Evolutionary conservation across 2,888 invertebrate species (phyloP), one percentile per base, ranked within the genome.

Genomic region (Bellardia pandia): DNA sequence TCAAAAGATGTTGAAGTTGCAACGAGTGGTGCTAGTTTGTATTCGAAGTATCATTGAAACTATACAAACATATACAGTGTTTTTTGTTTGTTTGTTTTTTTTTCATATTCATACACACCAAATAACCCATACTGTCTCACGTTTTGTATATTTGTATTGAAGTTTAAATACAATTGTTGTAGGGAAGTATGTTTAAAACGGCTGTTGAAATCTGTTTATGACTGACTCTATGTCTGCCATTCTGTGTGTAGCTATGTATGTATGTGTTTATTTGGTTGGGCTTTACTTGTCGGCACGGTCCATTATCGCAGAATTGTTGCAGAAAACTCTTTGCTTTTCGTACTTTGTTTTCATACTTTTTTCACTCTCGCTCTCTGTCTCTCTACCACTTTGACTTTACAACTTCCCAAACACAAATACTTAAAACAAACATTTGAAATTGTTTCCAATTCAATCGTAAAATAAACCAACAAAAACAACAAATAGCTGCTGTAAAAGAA

Each of bases 281-380:
- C 60, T 82, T 60, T 78, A 71, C 45, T 85, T 87, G 87, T 82
- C 87, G 87, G 87, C 81, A 85, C 81, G 85, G 51, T 87, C 87
- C 81, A 87, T 87, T 87, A 87, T 87, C 69, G 74, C 58, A 78
- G 66, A 85, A 85, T 82, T 82, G 62, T 81, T 85, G 85, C 66
- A 33, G 62, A 64, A 72, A 82, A 78, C 85, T 84, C 72, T 81
- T 71, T 66, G 16, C 68, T n/a, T 51, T 72, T 23, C 23, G 23
- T 23, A 23, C 23, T 23, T 23, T 23, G 0, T 23, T 23, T 23
- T 23, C 23, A 23, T 23, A 23, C 23, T 23, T 23, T 23, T 23
- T 23, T 23, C 23, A 72, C 14, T 64, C 81, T 56, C 66, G 23
- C 14, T 66, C n/a, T 76, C 4, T 68, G 56, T 42, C 14, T 37